These are phyloP conservation scores for Cheilosia scutellata DNA, from an alignment of 2,888 invertebrate genomes.

Conservation along the genomic window DNA sequence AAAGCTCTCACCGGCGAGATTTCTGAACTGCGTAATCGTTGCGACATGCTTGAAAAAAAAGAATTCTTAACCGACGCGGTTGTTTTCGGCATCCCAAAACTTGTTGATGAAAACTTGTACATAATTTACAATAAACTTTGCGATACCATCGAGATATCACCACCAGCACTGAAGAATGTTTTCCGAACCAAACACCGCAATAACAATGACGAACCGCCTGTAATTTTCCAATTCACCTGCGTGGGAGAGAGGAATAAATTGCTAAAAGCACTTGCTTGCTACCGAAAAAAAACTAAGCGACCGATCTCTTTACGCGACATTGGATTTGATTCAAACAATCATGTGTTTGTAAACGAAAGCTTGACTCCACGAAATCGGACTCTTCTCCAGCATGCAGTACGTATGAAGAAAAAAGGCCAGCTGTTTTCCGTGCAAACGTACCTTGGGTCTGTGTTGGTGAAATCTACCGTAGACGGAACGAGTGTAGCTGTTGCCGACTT, in stretches of 20 bases:
- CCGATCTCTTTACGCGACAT: conserved; percentile 6
- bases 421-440: conserved; percentile 4
- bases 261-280: conserved; percentile 1
- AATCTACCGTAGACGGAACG: background rate
- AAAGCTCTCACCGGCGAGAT: background rate
- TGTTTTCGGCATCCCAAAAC: conserved; percentile 8
- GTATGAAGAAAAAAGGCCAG: conserved; percentile 13
- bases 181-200: conserved; percentile 20
- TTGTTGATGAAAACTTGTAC: conserved; percentile 12
- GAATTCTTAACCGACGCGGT: conserved; percentile 28
- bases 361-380: conserved; percentile 17
- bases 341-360: conserved; percentile 22
- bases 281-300: conserved; percentile 2
- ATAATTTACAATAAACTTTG: background rate
- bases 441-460: conserved; percentile 10
- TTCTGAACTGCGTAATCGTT: conserved; percentile 8
- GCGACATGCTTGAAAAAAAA: conserved; percentile 14
- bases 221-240: conserved; percentile 12
- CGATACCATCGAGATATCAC: conserved; percentile 4
- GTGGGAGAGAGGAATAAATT: conserved; percentile 6
- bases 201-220: conserved; percentile 3
- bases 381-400: conserved; percentile 20
- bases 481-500: conserved; percentile 7
- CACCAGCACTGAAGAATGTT: conserved; percentile 19
- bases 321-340: conserved; percentile 6